Conservation (phyloP, 92 coral and sea anemone genomes). For the Zoanthus gigantus region DNA sequence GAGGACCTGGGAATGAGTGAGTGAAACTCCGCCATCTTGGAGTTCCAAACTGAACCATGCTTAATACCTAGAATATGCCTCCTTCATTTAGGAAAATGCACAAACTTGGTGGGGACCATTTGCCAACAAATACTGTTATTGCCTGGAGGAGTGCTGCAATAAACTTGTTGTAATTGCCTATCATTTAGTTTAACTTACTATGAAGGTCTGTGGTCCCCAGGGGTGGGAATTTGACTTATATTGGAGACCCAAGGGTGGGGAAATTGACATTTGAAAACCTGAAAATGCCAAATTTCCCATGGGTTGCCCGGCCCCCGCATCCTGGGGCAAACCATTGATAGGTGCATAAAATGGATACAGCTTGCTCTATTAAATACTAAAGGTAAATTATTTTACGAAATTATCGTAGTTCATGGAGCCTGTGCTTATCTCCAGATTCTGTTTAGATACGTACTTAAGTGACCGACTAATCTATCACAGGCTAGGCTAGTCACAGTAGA, state of each 20-base stretch:
- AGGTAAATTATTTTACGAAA: no score
- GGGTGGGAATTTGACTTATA: conserved; percentile 4
- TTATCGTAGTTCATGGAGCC: no score
- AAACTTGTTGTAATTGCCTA: conserved; percentile 36
- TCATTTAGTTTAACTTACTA: conserved; percentile 32
- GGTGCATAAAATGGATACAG: background rate
- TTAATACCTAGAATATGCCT: conserved; percentile 16
- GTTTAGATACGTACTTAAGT: no score
- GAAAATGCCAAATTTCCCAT: conserved; percentile 10
- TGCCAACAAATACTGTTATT: conserved; percentile 16
- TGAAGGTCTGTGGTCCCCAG: conserved; percentile 29
- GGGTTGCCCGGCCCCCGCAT: background rate
- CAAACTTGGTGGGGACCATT: conserved; percentile 41
- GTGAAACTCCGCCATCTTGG: background rate
- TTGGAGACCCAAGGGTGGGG: background rate
- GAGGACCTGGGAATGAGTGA: conserved; percentile 33
- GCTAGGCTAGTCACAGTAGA: no score
- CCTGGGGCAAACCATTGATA: conserved; percentile 13
- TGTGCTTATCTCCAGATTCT: no score
- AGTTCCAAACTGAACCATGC: background rate
- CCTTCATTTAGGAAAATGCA: conserved; percentile 19
- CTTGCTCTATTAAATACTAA: no score
- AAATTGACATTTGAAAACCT: conserved; percentile 20
- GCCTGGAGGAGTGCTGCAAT: conserved; percentile 48
- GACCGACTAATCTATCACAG: no score